Conservation (phyloP, 2,888 invertebrate genomes). For the Elysia crispata region DNA sequence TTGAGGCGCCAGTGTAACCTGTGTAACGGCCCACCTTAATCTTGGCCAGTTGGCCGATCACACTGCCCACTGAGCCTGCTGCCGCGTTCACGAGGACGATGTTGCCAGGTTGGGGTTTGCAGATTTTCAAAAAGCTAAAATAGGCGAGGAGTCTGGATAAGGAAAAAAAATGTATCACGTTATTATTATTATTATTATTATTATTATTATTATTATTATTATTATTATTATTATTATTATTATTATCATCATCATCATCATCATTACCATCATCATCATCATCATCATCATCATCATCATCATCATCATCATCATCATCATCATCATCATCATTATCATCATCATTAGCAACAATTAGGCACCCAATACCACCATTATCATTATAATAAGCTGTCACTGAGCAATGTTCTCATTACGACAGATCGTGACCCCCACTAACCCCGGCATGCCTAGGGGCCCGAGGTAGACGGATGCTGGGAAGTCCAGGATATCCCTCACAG, state of each 20-base stretch:
- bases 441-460: constrained; percentile 2
- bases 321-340: no score
- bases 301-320: not conserved
- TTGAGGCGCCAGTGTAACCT: no score
- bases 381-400: not conserved
- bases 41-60: constrained; percentile 89
- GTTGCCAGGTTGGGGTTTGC: constrained; percentile 85
- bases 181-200: no score
- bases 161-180: no score
- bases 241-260: no score
- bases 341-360: not conserved
- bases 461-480: not conserved
- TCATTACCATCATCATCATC: not conserved
- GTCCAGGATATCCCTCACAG: not conserved
- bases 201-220: no score
- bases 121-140: constrained; percentile 83
- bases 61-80: constrained; percentile 88
- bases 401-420: no score
- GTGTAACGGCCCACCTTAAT: constrained; percentile 80
- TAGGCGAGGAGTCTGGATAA: constrained; percentile 35
- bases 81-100: constrained; percentile 86
- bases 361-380: not conserved
- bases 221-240: no score
- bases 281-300: no score
- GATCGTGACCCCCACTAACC: not conserved